Percentiles rank a stretch among this genome's conserved stretches.
Conservation (phyloP, 2,797 vertebrate species). For the Karalla daura region DNA sequence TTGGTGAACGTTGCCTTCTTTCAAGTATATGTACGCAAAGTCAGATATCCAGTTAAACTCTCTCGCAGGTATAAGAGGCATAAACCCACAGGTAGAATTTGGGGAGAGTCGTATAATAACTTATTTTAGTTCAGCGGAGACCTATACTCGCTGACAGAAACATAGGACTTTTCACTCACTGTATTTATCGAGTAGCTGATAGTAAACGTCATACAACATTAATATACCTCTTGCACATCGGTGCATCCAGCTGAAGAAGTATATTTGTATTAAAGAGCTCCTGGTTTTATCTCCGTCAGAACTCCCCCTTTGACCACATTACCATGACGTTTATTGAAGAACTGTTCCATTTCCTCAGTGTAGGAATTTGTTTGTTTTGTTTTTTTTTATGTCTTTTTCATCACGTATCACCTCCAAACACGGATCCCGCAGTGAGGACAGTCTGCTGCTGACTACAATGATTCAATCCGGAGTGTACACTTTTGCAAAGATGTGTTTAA, state of each 20-base stretch:
- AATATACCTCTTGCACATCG: constrained; percentile 52
- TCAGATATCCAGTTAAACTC: neutral
- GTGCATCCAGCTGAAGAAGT: constrained; percentile 24
- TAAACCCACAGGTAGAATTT: constrained; percentile 22
- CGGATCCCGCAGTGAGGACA: constrained; percentile 10
- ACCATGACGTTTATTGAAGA: neutral
- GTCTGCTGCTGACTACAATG: constrained; percentile 54
- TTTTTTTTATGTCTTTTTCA: constrained; percentile 1
- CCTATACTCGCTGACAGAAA: neutral
- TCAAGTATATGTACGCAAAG: neutral
- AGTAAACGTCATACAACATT: constrained; percentile 35
- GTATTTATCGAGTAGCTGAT: constrained; percentile 22
- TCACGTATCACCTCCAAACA: constrained; percentile 12
- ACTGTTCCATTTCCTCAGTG: neutral
- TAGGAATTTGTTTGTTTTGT: neutral
- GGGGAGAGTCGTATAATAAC: neutral
- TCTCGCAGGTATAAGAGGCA: neutral
- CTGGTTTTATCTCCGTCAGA: neutral
- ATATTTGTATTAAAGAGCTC: constrained; percentile 17
- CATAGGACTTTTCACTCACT: constrained; percentile 17
- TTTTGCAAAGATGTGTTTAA: constrained; percentile 37
- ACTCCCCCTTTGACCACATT: neutral
- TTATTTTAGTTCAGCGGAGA: constrained; percentile 8
- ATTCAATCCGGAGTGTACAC: constrained; percentile 36
- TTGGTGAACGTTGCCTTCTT: constrained; percentile 36